These are phyloP conservation scores for Coleophora flavipennella DNA, from an alignment of 2,888 invertebrate species.

Conservation along the genomic window DNA sequence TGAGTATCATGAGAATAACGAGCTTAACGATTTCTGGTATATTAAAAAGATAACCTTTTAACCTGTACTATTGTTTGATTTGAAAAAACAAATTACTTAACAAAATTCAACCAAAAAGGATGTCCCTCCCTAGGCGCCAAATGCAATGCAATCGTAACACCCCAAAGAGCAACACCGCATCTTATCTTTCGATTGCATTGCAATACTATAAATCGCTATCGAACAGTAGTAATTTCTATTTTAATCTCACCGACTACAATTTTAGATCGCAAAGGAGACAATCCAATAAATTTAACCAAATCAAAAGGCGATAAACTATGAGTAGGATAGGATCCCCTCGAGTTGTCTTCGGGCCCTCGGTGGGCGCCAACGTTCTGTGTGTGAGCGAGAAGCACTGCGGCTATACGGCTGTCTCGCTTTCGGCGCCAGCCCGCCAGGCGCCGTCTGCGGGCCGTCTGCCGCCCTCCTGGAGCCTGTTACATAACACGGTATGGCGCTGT, in stretches of 20 bases:
- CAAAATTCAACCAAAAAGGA: neutral
- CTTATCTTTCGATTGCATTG: constrained; percentile 1
- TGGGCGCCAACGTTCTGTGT: constrained; percentile 42
- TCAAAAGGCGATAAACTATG: constrained; percentile 37
- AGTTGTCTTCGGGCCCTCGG: constrained; percentile 25
- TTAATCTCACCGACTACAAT: constrained; percentile 5
- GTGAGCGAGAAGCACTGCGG: constrained; percentile 14
- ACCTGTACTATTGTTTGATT: no score
- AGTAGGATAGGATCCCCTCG: neutral
- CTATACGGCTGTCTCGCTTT: constrained; percentile 25
- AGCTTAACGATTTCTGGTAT: no score
- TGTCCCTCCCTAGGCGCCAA: constrained; percentile 4
- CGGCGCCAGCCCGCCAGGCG: constrained; percentile 73
- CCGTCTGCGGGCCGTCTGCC: constrained; percentile 54
- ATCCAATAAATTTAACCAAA: constrained; percentile 44
- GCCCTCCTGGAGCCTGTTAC: constrained; percentile 53
- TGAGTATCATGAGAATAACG: no score
- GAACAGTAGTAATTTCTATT: neutral
- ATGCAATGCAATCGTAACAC: neutral
- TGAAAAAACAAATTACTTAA: no score
- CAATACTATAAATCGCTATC: constrained; percentile 4
- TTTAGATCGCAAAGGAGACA: constrained; percentile 16
- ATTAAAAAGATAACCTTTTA: no score
- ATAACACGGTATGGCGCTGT: constrained; percentile 31
- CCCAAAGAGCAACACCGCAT: constrained; percentile 1